Evolutionary conservation across 2,888 invertebrate genomes (phyloP).

Genomic region (Pyrgus malvae): DNA sequence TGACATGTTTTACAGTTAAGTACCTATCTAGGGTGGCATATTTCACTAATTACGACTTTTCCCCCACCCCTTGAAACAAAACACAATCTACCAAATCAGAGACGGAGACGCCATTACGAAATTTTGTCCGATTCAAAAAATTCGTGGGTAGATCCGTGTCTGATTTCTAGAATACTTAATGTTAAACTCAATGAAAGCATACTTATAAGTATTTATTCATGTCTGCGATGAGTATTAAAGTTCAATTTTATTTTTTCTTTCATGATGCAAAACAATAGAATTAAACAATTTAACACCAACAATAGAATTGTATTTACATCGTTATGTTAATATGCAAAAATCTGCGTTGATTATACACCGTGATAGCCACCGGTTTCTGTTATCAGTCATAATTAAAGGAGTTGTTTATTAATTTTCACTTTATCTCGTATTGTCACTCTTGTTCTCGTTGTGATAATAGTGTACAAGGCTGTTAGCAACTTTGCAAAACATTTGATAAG

Average conservation of each 20-base stretch:
- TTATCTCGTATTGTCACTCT: constrained; percentile 53
- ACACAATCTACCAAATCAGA: no score
- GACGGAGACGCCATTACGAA: no score
- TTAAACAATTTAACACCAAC: constrained; percentile 5
- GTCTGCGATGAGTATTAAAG: neutral
- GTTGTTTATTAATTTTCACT: constrained; percentile 55
- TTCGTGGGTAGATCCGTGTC: no score
- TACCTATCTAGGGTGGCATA: no score
- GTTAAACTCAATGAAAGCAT: no score
- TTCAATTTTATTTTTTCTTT: neutral
- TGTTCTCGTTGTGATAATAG: constrained; percentile 38
- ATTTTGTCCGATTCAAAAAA: no score
- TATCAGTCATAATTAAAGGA: constrained; percentile 38
- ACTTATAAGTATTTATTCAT: no score
- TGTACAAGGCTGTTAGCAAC: constrained; percentile 41
- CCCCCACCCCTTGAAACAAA: no score
- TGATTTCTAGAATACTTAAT: no score
- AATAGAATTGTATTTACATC: constrained; percentile 1
- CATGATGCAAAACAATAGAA: constrained; percentile 3
- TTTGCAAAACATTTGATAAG: constrained; percentile 46
- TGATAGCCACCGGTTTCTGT: constrained; percentile 6
- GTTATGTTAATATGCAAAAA: constrained; percentile 4
- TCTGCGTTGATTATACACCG: constrained; percentile 4
- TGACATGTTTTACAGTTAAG: no score
- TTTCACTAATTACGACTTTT: no score